phyloP scores from a whole-genome alignment of 2,113 vertebrate genomes.

The Perca fluviatilis region DNA sequence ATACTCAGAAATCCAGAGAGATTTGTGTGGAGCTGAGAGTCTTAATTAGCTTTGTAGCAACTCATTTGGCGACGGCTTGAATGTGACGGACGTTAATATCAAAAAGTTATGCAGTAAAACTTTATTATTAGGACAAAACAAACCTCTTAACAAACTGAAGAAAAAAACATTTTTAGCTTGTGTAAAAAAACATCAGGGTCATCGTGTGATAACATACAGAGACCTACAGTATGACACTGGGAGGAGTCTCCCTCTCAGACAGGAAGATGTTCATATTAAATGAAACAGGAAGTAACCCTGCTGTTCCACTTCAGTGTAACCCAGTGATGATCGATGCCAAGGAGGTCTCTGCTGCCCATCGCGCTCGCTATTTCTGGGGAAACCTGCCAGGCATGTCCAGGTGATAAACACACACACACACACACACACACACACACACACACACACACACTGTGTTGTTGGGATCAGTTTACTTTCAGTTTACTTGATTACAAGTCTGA shows the following conservation, averaged over 20 bases:
- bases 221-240: not conserved
- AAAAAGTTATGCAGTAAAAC: too few species aligned
- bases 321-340: conserved; percentile 99
- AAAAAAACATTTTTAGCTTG: too few species aligned
- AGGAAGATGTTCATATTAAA: not conserved
- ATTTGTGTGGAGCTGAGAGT: too few species aligned
- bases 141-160: not conserved
- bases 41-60: too few species aligned
- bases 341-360: conserved; percentile 96
- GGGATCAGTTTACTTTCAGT: too few species aligned
- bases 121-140: not conserved
- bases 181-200: not conserved
- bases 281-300: conserved; percentile 9
- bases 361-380: conserved; percentile 98
- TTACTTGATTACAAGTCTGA: not conserved
- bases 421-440: not conserved
- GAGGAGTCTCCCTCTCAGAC: not conserved
- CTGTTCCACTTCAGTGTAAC: conserved; percentile 86
- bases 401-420: conserved; percentile 72
- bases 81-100: too few species aligned
- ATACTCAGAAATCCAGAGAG: too few species aligned
- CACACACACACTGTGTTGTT: too few species aligned
- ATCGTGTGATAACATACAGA: not conserved
- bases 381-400: conserved; percentile 99
- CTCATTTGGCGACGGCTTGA: too few species aligned